Base-by-base conservation (phyloP, 2,888 invertebrate genomes). In the Conistra vaccinii region DNA sequence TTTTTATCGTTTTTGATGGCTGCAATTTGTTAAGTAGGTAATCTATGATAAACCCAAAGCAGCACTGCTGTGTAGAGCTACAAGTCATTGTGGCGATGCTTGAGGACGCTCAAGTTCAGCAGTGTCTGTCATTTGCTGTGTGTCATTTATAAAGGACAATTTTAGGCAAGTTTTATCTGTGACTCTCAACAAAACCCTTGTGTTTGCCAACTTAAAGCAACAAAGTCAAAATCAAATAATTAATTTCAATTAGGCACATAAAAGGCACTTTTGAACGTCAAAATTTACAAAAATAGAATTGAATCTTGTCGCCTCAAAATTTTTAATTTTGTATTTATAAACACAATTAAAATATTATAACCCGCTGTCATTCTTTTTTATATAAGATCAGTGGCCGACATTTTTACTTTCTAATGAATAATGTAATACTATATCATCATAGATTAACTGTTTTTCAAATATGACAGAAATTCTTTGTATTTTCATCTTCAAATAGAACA, bases 381-480 rank as follows among this genome's bases (percentile, higher is more conserved):
- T 67, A 55, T 66, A 42, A 75, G 69, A 72, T 83, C 79, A 83
- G 53, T 14, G 32, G 26, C 48, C 48, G 39, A 55, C 62, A 42
- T 69, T 83, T 83, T 83, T 74, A 83, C 69, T 69, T 74, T 83
- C 53, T 78, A 72, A 63, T 83, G 79, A 82, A 82, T 83, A 81
- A 82, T 78, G 65, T 76, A 78, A 57, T 29, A 57, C 51, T 62
- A 74, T 62, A 74, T 69, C 55, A 73, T 73, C n/a, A 68, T 48
- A 76, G 77, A 76, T 60, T 55, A 70, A 70, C 74, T 26, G 68
- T 57, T 66, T 45, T 61, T 32, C 32, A 61, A 67, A 70, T 63
- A n/a, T 3, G 10, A 71, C 10, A 48, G 60, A 35, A 12, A 42
- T 23, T 63, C n/a, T 29, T 53, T 72, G 42, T 53, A 45, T 70